phyloP scores from a whole-genome alignment of 1,140 invertebrate genomes.

The Linepithema humile region DNA sequence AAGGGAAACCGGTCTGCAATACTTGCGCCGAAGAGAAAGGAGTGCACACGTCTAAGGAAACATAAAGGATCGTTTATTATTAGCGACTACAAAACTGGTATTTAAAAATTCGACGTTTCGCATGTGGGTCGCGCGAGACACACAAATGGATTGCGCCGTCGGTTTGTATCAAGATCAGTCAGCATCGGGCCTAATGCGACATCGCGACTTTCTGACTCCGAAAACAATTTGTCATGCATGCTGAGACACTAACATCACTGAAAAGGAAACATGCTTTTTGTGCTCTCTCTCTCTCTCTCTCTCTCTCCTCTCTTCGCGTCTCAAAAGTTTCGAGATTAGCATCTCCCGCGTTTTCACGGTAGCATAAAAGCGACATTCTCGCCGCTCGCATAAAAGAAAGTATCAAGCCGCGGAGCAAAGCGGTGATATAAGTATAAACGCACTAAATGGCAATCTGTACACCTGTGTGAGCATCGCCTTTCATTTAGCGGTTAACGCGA shows the following conservation, averaged over 20 bases:
- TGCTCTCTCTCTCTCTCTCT: too few relatives aligned
- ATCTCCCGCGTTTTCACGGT: neutral
- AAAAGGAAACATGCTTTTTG: neutral
- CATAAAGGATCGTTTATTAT: constrained; percentile 62
- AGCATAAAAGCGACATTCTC: neutral
- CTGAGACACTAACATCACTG: neutral
- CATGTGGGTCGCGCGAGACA: neutral
- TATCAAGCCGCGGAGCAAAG: neutral
- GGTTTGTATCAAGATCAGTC: neutral
- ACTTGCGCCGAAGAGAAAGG: constrained; percentile 27
- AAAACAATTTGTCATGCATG: neutral
- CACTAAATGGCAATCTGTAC: constrained; percentile 5
- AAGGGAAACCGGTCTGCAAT: constrained; percentile 24
- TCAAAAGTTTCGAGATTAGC: constrained; percentile 8
- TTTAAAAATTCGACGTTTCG: constrained; percentile 41
- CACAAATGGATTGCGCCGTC: too few relatives aligned
- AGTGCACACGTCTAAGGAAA: neutral
- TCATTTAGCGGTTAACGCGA: constrained; percentile 12
- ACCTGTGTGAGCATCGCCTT: constrained; percentile 15
- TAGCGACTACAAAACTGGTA: constrained; percentile 51
- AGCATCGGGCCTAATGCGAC: neutral
- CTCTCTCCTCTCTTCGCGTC: neutral
- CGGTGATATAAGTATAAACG: constrained; percentile 30
- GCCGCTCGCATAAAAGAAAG: constrained; percentile 7
- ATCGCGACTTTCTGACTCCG: neutral